These are phyloP conservation scores for Papilio polyxenes DNA, from an alignment of 1,140 invertebrate species.

Conservation along the genomic window DNA sequence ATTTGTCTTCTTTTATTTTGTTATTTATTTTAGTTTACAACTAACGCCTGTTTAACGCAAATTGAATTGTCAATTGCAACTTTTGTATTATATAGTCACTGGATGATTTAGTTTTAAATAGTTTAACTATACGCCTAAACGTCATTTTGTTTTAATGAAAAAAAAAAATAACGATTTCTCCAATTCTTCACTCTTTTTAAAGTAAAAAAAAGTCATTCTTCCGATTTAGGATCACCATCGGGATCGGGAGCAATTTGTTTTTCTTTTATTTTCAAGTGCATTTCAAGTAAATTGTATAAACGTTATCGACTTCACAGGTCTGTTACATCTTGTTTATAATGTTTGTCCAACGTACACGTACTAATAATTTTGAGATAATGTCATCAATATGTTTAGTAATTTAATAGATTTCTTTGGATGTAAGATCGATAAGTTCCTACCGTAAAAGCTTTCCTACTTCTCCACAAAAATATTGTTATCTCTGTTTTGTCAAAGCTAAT, in stretches of 20 bases:
- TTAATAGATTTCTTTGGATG: too few species aligned
- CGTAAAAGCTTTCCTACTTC: too few species aligned
- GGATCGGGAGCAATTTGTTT: neutral
- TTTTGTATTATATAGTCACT: neutral
- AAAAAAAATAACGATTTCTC: neutral
- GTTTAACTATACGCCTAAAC: too few species aligned
- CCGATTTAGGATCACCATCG: neutral
- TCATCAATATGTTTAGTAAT: too few species aligned
- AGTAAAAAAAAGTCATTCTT: neutral
- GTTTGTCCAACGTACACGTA: too few species aligned
- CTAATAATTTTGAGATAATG: too few species aligned
- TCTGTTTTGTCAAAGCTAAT: too few species aligned
- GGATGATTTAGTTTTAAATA: too few species aligned
- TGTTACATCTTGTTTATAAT: neutral
- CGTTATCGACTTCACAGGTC: neutral
- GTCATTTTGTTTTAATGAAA: too few species aligned
- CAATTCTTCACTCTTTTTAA: too few species aligned
- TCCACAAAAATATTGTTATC: too few species aligned
- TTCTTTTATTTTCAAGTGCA: neutral
- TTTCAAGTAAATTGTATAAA: neutral
- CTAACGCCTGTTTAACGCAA: neutral
- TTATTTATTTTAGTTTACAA: neutral
- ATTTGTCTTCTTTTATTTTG: neutral
- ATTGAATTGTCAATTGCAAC: neutral
- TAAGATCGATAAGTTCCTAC: too few species aligned